Percentiles rank a stretch among this genome's conserved stretches.
phyloP scores from a whole-genome alignment of 2,888 invertebrate genomes.

The Scrobipalpa costella region DNA sequence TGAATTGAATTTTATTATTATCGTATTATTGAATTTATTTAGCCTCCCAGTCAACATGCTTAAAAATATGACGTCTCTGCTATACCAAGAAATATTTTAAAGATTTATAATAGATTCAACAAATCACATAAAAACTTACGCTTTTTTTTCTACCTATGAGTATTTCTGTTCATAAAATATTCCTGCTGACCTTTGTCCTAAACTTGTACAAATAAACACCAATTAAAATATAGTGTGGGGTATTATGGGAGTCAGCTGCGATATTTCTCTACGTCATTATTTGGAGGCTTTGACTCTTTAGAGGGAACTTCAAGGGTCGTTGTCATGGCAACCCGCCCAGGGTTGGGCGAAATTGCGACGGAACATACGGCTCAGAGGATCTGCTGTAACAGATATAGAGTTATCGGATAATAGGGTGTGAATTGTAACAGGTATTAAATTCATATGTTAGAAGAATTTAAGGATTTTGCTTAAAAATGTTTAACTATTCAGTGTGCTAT shows the following conservation, averaged over 20 bases:
- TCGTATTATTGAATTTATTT: too few species aligned
- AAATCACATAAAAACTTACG: not conserved
- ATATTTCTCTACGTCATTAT: slow-evolving; percentile 70
- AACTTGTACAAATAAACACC: not conserved
- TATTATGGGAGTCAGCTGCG: slow-evolving; percentile 44
- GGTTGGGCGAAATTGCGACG: slow-evolving; percentile 68
- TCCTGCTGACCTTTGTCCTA: not conserved
- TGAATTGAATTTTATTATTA: too few species aligned
- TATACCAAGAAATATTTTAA: too few species aligned
- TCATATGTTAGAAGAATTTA: not conserved
- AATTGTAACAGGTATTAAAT: not conserved
- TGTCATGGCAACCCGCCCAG: slow-evolving; percentile 59
- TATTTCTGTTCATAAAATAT: not conserved
- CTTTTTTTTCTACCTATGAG: not conserved
- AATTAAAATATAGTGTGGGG: slow-evolving; percentile 23
- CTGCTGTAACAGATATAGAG: slow-evolving; percentile 8
- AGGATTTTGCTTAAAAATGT: not conserved
- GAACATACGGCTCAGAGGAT: slow-evolving; percentile 48
- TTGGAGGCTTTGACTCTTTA: slow-evolving; percentile 61
- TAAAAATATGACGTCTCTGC: too few species aligned
- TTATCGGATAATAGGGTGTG: slow-evolving; percentile 14
- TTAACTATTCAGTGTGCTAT: too few species aligned
- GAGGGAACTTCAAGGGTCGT: slow-evolving; percentile 60
- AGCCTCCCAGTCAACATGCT: too few species aligned
- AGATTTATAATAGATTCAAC: not conserved